Base-by-base conservation (phyloP, 2,797 vertebrate species). In the Pterois miles region DNA sequence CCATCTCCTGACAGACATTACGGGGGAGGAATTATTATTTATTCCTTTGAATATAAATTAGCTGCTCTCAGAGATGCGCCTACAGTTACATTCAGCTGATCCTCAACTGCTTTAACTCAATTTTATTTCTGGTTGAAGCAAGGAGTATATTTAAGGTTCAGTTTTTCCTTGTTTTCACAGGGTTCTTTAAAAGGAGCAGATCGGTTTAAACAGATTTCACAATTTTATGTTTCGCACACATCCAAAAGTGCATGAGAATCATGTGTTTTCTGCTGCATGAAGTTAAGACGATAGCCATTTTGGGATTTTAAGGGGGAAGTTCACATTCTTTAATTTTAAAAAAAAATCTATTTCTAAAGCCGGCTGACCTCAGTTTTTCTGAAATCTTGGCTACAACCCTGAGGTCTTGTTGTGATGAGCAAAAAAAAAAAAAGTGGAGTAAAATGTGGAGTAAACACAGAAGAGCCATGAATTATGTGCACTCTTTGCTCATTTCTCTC, bases 1-100 rank as follows among this genome's bases (percentile, higher is more conserved):
- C 65, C 50, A 74, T 87, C 83, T 86, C 84, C 77, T 91, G 85
- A 86, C 87, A 89, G 88, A 88, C 74, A 81, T 78, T 65, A 78
- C 22, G 67, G 79, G 80, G 82, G 85, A 83, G 81, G 76, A 78
- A 72, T 78, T 82, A 67, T 84, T 85, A 82, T 88, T 73, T 78
- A 80, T 83, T 71, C 67, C 79, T 66, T 54, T 78, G 87, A 88
- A 84, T 91, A 75, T 78, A 62, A 85, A 89, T 70, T 59, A 87
- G 71, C 48, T 71, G 52, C 69, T 79, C 56, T 74, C 62, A 77
- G 71, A 40, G 22, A 71, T 46, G 25, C 64, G 65, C 68, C 50
- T 48, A 33, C 29, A 71, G 71, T 65, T 38, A 69, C 72, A 65
- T 53, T 18, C 67, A 69, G 14, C 9, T 54, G 50, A 54, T 86